phyloP scores from a whole-genome alignment of 2,888 invertebrate genomes.

The Tromatobia lineatoria region DNA sequence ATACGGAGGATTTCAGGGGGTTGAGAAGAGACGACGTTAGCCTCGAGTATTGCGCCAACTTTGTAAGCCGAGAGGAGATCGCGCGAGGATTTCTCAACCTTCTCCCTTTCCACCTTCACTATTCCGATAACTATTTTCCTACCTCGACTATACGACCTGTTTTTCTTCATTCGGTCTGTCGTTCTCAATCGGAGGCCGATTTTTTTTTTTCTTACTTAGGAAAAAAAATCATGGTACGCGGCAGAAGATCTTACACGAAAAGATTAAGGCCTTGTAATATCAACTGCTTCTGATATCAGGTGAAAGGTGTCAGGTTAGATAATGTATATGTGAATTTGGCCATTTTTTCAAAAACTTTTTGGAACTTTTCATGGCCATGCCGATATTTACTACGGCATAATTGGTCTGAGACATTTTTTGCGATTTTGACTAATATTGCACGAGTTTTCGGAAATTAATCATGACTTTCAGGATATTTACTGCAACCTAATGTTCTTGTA shows the following conservation, averaged over 20 bases:
- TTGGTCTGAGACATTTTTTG: too few relatives aligned
- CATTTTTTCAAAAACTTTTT: too few relatives aligned
- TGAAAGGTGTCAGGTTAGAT: conserved; percentile 18
- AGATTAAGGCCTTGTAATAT: conserved; percentile 74
- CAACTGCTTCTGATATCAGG: conserved; percentile 28
- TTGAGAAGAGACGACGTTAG: conserved; percentile 67
- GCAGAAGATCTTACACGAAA: conserved; percentile 69
- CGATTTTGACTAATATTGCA: too few relatives aligned
- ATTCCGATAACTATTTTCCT: conserved; percentile 55
- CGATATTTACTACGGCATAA: too few relatives aligned
- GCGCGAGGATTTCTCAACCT: conserved; percentile 78
- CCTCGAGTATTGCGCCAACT: conserved; percentile 82
- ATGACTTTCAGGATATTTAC: too few relatives aligned
- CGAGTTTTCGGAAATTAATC: too few relatives aligned
- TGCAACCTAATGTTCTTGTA: too few relatives aligned
- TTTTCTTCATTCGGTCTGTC: conserved; percentile 3
- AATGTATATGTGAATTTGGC: neutral
- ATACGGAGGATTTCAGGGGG: neutral
- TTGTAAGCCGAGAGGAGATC: conserved; percentile 83
- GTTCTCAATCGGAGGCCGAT: neutral
- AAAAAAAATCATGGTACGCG: neutral
- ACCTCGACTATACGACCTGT: conserved; percentile 13
- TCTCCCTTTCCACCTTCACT: conserved; percentile 26
- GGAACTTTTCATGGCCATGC: too few relatives aligned
- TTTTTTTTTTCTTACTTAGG: neutral